Evolutionary conservation across 2,888 invertebrate genomes (phyloP).

Genomic region (Rhamphomyia laevipes): DNA sequence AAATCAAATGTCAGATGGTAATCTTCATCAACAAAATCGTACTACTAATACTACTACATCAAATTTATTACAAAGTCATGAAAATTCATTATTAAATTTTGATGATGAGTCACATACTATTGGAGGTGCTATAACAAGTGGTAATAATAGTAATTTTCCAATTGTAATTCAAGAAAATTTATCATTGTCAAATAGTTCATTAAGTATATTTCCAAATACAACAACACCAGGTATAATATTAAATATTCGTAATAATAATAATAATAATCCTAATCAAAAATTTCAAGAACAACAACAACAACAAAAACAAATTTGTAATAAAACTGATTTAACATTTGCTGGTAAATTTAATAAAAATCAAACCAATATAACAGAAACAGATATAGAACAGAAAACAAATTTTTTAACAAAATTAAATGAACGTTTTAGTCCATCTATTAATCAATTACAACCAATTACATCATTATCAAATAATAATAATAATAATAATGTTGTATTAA

Average conservation of each 20-base stretch:
- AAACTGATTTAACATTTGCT: slow-evolving; percentile 29
- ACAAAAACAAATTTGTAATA: slow-evolving; percentile 5
- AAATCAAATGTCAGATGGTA: background rate
- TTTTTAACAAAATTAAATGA: too few species aligned
- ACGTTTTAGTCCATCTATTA: too few species aligned
- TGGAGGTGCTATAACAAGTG: slow-evolving; percentile 1
- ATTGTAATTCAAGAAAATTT: slow-evolving; percentile 17
- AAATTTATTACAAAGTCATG: slow-evolving; percentile 10
- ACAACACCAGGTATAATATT: background rate
- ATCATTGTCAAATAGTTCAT: slow-evolving; percentile 25
- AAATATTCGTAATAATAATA: slow-evolving; percentile 9
- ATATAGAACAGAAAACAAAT: too few species aligned
- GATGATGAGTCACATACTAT: slow-evolving; percentile 16
- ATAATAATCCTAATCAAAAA: slow-evolving; percentile 7
- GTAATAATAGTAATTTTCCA: slow-evolving; percentile 9
- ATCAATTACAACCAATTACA: too few species aligned
- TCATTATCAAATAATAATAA: background rate
- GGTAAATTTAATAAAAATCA: slow-evolving; percentile 28
- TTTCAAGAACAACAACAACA: slow-evolving; percentile 1
- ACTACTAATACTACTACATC: slow-evolving; percentile 2
- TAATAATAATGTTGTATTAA: slow-evolving; percentile 4
- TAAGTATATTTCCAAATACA: slow-evolving; percentile 22
- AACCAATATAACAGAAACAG: too few species aligned
- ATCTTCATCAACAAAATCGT: background rate
- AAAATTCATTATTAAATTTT: slow-evolving; percentile 15